Conservation (phyloP, 2,888 invertebrate species). For the Ectemnius lituratus region DNA sequence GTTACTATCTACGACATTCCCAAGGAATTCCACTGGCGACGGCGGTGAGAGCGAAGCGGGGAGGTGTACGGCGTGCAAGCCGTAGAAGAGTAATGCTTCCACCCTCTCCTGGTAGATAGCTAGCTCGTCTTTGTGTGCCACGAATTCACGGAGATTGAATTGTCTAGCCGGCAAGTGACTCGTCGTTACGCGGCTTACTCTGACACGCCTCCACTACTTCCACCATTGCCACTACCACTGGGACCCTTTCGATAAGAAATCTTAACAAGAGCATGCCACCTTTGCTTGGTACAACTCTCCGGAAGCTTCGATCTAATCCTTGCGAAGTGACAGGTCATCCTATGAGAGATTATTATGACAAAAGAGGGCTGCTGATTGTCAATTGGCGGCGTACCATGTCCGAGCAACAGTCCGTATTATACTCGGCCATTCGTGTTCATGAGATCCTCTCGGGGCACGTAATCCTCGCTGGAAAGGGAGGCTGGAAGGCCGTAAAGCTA, state of each 20-base stretch:
- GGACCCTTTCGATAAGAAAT: conserved; percentile 26
- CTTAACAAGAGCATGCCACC: conserved; percentile 5
- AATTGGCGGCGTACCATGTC: too few species aligned
- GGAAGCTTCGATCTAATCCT: neutral
- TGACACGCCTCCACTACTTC: conserved; percentile 28
- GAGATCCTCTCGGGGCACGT: too few species aligned
- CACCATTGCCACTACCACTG: neutral
- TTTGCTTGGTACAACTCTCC: neutral
- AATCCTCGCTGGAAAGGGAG: conserved; percentile 1
- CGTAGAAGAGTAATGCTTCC: conserved; percentile 53
- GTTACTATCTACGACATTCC: conserved; percentile 36
- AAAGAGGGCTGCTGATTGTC: too few species aligned
- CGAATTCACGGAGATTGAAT: conserved; percentile 58
- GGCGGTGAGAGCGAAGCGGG: conserved; percentile 9
- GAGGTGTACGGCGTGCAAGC: conserved; percentile 22
- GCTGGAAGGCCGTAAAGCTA: too few species aligned
- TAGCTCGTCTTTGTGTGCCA: conserved; percentile 33
- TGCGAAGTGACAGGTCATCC: too few species aligned
- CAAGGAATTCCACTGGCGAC: conserved; percentile 45
- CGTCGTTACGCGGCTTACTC: conserved; percentile 53
- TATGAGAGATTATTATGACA: too few species aligned
- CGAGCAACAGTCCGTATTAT: too few species aligned
- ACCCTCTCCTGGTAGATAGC: conserved; percentile 42
- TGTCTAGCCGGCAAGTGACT: conserved; percentile 49
- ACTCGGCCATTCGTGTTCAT: too few species aligned